Conservation (phyloP, 1,140 invertebrate species). For the Microplitis mediator region DNA sequence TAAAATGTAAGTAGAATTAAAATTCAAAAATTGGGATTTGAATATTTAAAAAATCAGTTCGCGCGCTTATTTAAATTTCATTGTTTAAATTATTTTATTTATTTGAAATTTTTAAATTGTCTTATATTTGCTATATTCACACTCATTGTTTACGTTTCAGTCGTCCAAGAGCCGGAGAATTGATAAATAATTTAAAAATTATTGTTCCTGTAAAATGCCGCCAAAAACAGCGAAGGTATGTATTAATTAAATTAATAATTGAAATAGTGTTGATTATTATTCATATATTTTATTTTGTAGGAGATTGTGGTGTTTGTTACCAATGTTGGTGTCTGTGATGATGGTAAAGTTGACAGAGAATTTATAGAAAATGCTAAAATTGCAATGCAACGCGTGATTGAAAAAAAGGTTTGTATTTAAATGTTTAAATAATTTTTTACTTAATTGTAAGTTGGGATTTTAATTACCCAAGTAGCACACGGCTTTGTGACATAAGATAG, state of each 20-base stretch:
- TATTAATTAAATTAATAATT: background rate
- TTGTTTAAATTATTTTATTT: too few species aligned
- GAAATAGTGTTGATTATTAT: background rate
- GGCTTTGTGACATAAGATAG: background rate
- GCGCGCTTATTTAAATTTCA: too few species aligned
- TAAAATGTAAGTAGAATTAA: too few species aligned
- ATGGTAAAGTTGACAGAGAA: background rate
- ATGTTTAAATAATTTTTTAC: background rate
- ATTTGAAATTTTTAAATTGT: too few species aligned
- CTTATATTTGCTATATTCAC: too few species aligned
- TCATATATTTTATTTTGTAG: background rate
- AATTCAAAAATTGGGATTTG: too few species aligned
- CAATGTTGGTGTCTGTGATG: background rate
- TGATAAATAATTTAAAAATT: too few species aligned
- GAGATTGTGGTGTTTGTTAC: background rate
- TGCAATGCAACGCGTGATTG: slow-evolving; percentile 34
- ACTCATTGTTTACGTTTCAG: too few species aligned
- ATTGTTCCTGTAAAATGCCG: too few species aligned
- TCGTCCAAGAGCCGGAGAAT: too few species aligned
- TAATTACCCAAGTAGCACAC: too few species aligned
- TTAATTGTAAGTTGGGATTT: background rate
- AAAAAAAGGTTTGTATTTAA: slow-evolving; percentile 38
- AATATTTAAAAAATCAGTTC: too few species aligned
- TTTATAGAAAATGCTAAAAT: slow-evolving; percentile 40
- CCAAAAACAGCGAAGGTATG: background rate